Percentiles rank a stretch among this genome's conserved stretches.
phyloP scores from a whole-genome alignment of 2,797 vertebrate genomes.

The Buphagus erythrorhynchus region DNA sequence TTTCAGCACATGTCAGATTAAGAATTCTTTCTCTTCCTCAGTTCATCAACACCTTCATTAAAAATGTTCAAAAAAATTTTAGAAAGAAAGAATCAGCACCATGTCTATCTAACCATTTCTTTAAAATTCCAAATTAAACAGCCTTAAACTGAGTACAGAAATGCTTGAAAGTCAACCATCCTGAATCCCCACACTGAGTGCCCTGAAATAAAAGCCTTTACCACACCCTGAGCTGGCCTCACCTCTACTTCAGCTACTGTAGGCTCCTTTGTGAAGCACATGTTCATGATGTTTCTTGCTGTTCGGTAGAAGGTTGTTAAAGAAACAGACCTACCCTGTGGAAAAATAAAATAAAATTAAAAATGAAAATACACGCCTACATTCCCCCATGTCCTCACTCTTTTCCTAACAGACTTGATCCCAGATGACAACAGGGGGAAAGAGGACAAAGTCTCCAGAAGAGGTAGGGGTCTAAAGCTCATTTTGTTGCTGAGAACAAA shows the following conservation, averaged over 20 bases:
- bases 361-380: neutral
- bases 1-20: neutral
- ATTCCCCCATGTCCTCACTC: neutral
- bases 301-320: slow-evolving; percentile 99
- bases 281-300: slow-evolving; percentile 97
- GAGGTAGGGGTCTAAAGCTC: neutral
- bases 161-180: neutral
- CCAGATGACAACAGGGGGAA: neutral
- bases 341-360: slow-evolving; percentile 24
- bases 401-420: neutral
- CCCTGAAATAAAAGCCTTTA: neutral
- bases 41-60: neutral
- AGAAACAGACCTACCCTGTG: slow-evolving; percentile 97
- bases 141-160: neutral
- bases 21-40: neutral
- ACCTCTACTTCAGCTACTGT: slow-evolving; percentile 96
- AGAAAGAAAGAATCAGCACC: neutral
- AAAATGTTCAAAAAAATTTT: neutral
- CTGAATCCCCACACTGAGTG: neutral
- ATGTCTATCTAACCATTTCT: neutral
- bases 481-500: neutral
- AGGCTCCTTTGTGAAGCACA: slow-evolving; percentile 98
- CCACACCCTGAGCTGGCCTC: neutral
- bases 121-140: neutral
- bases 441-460: neutral